These are phyloP conservation scores for Ceratina japonica DNA, from an alignment of 1,140 invertebrate genomes.

Conservation along the genomic window DNA sequence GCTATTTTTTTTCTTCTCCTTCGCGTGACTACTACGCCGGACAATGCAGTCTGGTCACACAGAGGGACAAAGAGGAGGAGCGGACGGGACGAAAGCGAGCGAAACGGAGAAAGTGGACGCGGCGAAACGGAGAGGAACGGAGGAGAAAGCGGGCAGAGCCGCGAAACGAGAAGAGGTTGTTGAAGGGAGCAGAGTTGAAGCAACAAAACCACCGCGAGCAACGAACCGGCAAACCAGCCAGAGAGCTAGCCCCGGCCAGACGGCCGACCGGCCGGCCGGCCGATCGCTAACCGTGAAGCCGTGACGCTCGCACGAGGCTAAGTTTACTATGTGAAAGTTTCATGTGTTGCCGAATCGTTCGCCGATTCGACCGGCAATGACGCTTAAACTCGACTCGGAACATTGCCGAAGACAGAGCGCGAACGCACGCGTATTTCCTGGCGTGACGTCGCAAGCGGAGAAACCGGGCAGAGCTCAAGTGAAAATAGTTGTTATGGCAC, in stretches of 20 bases:
- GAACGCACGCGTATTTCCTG: background rate
- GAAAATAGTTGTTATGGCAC: too few relatives aligned
- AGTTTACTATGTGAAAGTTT: constrained; percentile 77
- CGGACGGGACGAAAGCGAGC: constrained; percentile 6
- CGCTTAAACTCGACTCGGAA: constrained; percentile 44
- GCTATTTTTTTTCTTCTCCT: constrained; percentile 25
- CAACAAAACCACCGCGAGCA: constrained; percentile 70
- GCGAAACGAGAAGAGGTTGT: constrained; percentile 47
- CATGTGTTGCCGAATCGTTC: constrained; percentile 50
- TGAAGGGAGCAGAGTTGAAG: constrained; percentile 70
- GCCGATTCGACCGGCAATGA: constrained; percentile 43
- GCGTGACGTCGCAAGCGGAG: background rate
- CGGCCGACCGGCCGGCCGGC: constrained; percentile 54
- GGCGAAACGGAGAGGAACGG: background rate
- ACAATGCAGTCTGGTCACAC: constrained; percentile 49
- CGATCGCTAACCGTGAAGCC: constrained; percentile 58
- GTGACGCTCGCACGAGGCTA: constrained; percentile 66
- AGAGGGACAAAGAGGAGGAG: constrained; percentile 6
- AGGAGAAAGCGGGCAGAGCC: background rate
- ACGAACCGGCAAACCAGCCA: constrained; percentile 61
- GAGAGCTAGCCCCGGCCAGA: constrained; percentile 44
- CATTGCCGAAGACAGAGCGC: constrained; percentile 18
- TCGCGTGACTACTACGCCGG: constrained; percentile 26
- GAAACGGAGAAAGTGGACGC: constrained; percentile 7
- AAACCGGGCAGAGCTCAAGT: background rate